Conservation (phyloP, 2,113 vertebrate species). For the Halcyon senegalensis region DNA sequence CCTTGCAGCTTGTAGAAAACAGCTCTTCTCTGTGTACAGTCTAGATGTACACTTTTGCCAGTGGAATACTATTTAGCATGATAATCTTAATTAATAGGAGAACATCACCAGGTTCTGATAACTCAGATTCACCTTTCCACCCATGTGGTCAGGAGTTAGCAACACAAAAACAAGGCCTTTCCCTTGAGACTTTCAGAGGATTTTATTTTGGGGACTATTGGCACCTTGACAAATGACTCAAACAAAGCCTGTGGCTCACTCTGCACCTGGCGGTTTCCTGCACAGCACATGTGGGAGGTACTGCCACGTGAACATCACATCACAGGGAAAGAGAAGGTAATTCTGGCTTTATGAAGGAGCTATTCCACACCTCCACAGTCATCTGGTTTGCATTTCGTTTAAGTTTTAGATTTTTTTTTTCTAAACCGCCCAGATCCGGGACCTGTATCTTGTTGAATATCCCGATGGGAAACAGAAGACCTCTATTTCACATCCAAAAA, state of each 20-base stretch:
- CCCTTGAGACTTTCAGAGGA: neutral
- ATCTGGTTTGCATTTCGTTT: neutral
- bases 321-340: neutral
- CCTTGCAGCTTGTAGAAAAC: neutral
- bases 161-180: neutral
- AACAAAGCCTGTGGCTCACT: neutral
- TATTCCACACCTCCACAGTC: neutral
- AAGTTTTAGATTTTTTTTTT: neutral
- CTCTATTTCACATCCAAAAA: neutral
- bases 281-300: slow-evolving; percentile 13
- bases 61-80: neutral
- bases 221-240: neutral
- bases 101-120: neutral
- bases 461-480: neutral
- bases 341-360: slow-evolving; percentile 23
- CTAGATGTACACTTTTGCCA: neutral
- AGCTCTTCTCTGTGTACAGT: neutral
- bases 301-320: neutral
- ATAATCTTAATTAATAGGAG: neutral
- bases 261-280: slow-evolving; percentile 30
- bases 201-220: neutral
- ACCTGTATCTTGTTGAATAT: neutral
- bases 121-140: neutral
- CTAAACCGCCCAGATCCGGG: neutral
- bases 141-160: neutral